Percentiles rank a stretch among this genome's conserved stretches.
phyloP scores from a whole-genome alignment of 2,113 vertebrate genomes.

The Hemibagrus wyckioides region DNA sequence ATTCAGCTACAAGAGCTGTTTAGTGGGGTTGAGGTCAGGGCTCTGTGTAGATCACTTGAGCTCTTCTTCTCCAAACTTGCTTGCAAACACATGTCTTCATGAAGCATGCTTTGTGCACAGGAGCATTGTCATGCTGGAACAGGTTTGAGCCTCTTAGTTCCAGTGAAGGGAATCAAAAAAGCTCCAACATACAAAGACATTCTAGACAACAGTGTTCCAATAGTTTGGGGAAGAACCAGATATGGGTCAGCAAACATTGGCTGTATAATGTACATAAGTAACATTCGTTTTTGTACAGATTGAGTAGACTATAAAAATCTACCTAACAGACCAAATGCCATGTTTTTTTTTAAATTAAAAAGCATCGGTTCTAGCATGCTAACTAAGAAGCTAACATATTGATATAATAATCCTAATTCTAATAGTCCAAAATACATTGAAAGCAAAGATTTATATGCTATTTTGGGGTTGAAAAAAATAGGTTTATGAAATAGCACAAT shows the following conservation, averaged over 20 bases:
- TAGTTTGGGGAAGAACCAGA: neutral
- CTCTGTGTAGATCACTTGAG: neutral
- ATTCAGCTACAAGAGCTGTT: neutral
- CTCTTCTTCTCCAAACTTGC: neutral
- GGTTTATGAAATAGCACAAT: neutral
- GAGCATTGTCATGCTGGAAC: neutral
- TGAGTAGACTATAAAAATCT: neutral
- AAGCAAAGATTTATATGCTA: neutral
- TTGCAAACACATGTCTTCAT: neutral
- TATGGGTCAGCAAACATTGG: neutral
- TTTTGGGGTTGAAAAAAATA: neutral
- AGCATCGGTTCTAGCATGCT: neutral
- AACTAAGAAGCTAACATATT: neutral
- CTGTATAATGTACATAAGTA: neutral
- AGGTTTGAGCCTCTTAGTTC: neutral
- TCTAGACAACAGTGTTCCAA: neutral
- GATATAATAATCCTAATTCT: neutral
- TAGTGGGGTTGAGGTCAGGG: neutral
- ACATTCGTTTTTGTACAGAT: neutral
- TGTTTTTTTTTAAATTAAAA: neutral
- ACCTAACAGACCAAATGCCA: neutral
- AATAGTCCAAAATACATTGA: neutral
- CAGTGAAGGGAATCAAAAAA: neutral
- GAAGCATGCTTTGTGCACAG: neutral
- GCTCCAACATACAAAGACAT: neutral